Conservation (phyloP, 2,797 vertebrate species). For the Coranthus polyacanthus region DNA sequence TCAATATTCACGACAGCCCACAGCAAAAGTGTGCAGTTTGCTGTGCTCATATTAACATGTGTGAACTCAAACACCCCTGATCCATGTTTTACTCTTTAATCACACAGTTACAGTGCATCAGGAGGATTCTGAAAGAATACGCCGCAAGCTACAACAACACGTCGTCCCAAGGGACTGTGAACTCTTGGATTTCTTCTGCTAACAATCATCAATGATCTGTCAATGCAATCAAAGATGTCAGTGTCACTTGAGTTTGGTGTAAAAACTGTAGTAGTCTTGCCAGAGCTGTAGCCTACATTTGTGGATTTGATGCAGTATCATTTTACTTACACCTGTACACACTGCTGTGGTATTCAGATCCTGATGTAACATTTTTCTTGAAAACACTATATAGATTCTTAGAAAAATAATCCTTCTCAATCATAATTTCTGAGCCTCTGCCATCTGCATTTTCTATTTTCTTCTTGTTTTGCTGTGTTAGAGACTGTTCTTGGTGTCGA, state of each 20-base stretch:
- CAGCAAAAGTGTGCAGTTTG: conserved; percentile 33
- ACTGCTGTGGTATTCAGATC: no score
- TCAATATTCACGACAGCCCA: conserved; percentile 67
- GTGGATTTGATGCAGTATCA: no score
- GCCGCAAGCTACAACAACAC: conserved; percentile 35
- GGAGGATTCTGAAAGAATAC: conserved; percentile 46
- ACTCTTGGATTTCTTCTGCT: conserved; percentile 18
- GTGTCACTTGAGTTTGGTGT: neutral
- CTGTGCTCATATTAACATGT: conserved; percentile 49
- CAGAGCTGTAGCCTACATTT: no score
- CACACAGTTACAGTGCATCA: conserved; percentile 26
- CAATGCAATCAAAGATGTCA: neutral
- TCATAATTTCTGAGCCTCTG: no score
- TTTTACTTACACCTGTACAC: no score
- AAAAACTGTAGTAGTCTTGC: no score
- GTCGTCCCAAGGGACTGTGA: conserved; percentile 33
- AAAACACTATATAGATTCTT: no score
- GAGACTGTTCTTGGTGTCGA: no score
- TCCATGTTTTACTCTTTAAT: conserved; percentile 30
- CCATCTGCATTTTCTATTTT: no score
- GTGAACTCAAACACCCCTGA: conserved; percentile 48
- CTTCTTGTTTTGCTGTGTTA: no score
- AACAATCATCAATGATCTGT: neutral
- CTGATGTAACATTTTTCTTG: no score
- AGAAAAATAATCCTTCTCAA: no score